Evolutionary conservation across 2,113 vertebrate species (phyloP).

Genomic region (Elaphurus davidianus): DNA sequence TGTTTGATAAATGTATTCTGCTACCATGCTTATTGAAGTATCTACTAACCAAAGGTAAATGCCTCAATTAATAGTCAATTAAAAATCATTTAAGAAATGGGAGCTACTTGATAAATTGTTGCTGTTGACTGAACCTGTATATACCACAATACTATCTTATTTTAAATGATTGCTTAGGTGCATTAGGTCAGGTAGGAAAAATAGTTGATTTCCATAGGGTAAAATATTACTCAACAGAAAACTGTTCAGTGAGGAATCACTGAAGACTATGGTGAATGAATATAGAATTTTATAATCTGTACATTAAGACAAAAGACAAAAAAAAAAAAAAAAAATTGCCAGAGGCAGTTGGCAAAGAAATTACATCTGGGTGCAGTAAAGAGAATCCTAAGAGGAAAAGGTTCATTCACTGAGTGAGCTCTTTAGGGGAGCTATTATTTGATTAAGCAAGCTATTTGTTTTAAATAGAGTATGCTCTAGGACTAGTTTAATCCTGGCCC

Average conservation of each 20-base stretch:
- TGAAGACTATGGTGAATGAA: background rate
- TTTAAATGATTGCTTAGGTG: background rate
- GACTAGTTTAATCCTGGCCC: constrained; percentile 47
- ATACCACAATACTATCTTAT: background rate
- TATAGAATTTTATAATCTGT: constrained; percentile 30
- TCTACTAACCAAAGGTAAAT: background rate
- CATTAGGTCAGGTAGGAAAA: background rate
- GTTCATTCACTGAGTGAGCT: constrained; percentile 73
- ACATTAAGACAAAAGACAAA: constrained; percentile 51
- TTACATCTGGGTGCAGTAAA: constrained; percentile 61
- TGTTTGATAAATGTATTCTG: background rate
- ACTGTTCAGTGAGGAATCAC: background rate
- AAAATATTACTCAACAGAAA: constrained; percentile 21
- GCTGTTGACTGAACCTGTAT: background rate
- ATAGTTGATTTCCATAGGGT: background rate
- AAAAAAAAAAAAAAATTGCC: constrained; percentile 62
- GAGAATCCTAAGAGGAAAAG: constrained; percentile 66
- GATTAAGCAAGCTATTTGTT: constrained; percentile 75
- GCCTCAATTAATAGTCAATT: background rate
- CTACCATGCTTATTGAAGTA: background rate
- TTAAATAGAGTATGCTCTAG: constrained; percentile 56
- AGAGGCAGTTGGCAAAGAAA: constrained; percentile 66
- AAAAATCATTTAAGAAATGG: background rate
- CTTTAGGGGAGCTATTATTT: constrained; percentile 67
- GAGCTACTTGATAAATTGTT: background rate